Evolutionary conservation across 2,113 vertebrate species (phyloP), one percentile per base, ranked within the genome.

Genomic region (Pitta sordida): DNA sequence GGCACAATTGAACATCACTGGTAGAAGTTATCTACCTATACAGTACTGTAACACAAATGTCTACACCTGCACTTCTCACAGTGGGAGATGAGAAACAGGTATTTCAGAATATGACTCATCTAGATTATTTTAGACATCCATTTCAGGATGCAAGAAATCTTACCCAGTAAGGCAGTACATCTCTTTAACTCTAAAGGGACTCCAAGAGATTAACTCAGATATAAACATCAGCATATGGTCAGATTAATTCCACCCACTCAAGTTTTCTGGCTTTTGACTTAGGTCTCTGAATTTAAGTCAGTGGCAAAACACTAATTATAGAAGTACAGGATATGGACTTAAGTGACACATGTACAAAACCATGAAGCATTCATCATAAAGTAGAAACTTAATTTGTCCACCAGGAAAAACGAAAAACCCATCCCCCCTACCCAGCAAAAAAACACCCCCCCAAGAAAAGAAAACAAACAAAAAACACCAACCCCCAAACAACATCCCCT

Each of bases 151-250:
- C 4, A 5, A 86, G 44, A 91, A 69, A 69, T 73, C 41, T 56
- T 81, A 86, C 41, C 27, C 30, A 62, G 44, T 23, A 92, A 86
- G 68, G 46, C 71, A 94, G 62, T 46, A 26, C 30, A 74, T 88
- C 68, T 85, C 44, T 85, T 20, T 49, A 73, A 62, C 71, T 68
- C 83, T 56, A 64, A 93, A 86, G 34, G 10, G 34, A 90, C 22
- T 77, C 46, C 36, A 30, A 48, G 46, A 86, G 80, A 92, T 90
- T 86, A 92, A 86, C 29, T 92, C 34, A 83, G 70, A 83, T 56
- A 83, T 29, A 83, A 96, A 80, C 83, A 93, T 56, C 88, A 96
- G 62, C 67, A 90, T 88, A 73, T 58, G 83, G 75, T 80, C 86
- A 88, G 91, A 93, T 86, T 90, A 94, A 91, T 88, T 91, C 83